Evolutionary conservation across 1,140 invertebrate species (phyloP), one percentile per base, ranked within the genome.

Genomic region (Brachionus rubens): DNA sequence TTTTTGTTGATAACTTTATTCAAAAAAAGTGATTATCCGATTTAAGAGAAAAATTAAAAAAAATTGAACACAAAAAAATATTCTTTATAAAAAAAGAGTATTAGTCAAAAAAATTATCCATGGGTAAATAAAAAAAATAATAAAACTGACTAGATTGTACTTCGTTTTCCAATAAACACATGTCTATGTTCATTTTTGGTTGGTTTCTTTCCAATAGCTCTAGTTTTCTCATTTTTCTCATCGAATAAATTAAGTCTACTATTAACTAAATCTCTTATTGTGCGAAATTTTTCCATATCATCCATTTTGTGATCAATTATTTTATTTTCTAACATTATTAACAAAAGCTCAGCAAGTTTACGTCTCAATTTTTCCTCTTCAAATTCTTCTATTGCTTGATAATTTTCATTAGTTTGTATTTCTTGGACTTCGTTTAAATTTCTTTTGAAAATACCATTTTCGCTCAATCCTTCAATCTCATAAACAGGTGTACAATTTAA

Each of bases 111-210:
- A 10, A 40, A 28, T 14, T 3, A 54, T 54, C 52, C 52, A 28
- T n/a, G n/a, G n/a, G n/a, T n/a, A n/a, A n/a, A n/a, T n/a, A n/a
- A n/a, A n/a, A n/a, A n/a, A n/a, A n/a, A n/a, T n/a, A n/a, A n/a
- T n/a, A n/a, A n/a, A n/a, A n/a, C n/a, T n/a, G n/a, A 56, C 7
- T 56, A 41, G n/a, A 40, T 21, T 43, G 21, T 30, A 21, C 4
- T 65, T 19, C 24, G 41, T 65, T 65, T 65, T 43, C 59, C 59
- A 24, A 65, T 65, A 65, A 65, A 65, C 24, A 65, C 59, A 65
- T 65, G 59, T 26, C 59, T 65, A 9, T 65, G 59, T 36, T 65
- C 59, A 43, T 65, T 65, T 65, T 65, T 65, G 1, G 43, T 19
- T 2, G 59, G 59, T 19, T 65, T 65, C 7, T 41, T 41, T n/a